These are phyloP conservation scores for Athalia rosae DNA, from an alignment of 2,888 invertebrate genomes.

Conservation along the genomic window DNA sequence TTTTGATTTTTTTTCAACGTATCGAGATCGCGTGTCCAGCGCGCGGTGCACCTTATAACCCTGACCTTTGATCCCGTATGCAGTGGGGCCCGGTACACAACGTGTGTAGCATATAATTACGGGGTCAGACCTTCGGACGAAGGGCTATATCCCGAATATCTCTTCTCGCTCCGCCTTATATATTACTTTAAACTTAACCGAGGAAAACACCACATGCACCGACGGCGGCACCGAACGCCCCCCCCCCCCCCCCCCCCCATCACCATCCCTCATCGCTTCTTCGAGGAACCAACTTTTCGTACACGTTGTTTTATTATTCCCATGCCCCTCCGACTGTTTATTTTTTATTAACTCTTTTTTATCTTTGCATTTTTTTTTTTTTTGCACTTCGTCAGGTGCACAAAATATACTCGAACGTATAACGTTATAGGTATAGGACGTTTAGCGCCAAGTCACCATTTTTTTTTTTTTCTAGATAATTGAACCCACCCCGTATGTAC, in stretches of 20 bases:
- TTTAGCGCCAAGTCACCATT: too few relatives aligned
- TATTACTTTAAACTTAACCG: not conserved
- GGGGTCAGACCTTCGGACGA: conserved; percentile 60
- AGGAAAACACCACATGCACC: conserved; percentile 16
- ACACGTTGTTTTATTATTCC: too few relatives aligned
- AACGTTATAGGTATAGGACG: not conserved
- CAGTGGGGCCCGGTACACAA: conserved; percentile 54
- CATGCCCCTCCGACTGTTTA: not conserved
- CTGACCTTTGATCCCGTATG: conserved; percentile 65
- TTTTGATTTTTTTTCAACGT: conserved; percentile 56
- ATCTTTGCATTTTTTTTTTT: not conserved
- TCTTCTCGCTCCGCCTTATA: not conserved
- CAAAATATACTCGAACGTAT: not conserved
- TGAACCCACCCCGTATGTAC: too few relatives aligned
- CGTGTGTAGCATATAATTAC: conserved; percentile 71
- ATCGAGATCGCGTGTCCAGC: conserved; percentile 61
- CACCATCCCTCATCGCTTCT: too few relatives aligned
- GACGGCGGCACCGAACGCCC: too few relatives aligned
- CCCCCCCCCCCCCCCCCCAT: too few relatives aligned
- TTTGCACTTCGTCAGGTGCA: not conserved
- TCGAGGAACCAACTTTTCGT: too few relatives aligned
- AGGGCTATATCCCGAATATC: conserved; percentile 24
- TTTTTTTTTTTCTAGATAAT: too few relatives aligned
- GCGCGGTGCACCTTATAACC: conserved; percentile 60
- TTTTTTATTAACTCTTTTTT: too few relatives aligned